Percentiles rank a stretch among this genome's conserved stretches.
Evolutionary conservation across 2,113 vertebrate species (phyloP).

Genomic region (Lycocorax pyrrhopterus): DNA sequence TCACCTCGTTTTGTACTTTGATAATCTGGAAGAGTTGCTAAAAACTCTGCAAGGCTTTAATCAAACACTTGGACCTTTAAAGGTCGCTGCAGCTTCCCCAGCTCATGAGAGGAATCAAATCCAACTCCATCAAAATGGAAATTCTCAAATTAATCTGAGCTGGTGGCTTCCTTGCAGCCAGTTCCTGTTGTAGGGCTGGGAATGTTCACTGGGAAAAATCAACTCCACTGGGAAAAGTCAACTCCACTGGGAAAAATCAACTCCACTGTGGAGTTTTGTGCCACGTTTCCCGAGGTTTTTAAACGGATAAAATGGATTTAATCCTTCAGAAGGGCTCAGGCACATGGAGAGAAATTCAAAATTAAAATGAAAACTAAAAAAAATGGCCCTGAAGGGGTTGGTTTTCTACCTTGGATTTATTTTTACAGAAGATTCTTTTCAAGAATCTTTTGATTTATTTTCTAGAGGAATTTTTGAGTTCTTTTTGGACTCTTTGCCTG

Average conservation of each 20-base stretch:
- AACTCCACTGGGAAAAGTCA: background rate
- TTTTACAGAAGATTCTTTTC: background rate
- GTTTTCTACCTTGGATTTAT: background rate
- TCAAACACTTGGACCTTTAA: background rate
- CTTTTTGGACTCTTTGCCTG: background rate
- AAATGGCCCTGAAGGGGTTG: fast-evolving
- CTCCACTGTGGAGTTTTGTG: background rate
- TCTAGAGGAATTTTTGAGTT: background rate
- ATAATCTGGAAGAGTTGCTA: background rate
- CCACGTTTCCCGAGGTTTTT: background rate
- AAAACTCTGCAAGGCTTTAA: background rate
- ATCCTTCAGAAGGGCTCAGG: background rate
- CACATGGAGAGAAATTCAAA: background rate
- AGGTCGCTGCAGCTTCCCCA: background rate
- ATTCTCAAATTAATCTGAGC: background rate
- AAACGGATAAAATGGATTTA: background rate
- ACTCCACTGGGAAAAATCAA: background rate
- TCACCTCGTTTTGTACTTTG: background rate
- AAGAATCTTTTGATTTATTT: background rate
- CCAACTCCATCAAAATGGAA: background rate
- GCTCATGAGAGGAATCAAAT: background rate
- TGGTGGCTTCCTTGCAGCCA: background rate
- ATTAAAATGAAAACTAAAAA: fast-evolving
- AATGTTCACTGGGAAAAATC: background rate
- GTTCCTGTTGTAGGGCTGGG: background rate